Conservation (phyloP, 2,113 vertebrate genomes). For the Orcinus orca region DNA sequence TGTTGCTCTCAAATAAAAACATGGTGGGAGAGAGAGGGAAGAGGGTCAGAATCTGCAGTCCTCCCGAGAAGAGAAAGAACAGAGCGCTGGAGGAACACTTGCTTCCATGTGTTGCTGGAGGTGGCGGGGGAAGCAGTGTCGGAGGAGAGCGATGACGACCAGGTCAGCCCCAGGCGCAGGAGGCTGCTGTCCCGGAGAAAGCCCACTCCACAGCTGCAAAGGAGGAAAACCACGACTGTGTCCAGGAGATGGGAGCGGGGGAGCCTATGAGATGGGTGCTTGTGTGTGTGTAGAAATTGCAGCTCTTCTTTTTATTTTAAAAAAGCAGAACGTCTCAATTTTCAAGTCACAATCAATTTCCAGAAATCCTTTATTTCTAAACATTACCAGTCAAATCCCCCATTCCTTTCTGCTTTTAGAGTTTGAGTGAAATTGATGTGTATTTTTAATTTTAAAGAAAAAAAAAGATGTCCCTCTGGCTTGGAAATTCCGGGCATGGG, state of each 20-base stretch:
- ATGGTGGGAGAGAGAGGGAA: too few species aligned
- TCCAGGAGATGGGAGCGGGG: not conserved
- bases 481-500: not conserved
- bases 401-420: conserved; percentile 72
- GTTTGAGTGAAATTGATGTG: conserved; percentile 78
- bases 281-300: not conserved
- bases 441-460: conserved; percentile 68
- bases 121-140: fast-evolving
- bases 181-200: not conserved
- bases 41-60: too few species aligned
- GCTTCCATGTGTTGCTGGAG: fast-evolving
- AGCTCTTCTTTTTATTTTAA: conserved; percentile 2
- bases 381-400: conserved; percentile 37
- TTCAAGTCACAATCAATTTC: conserved; percentile 75
- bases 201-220: too few species aligned
- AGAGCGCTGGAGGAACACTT: fast-evolving
- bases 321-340: conserved; percentile 11
- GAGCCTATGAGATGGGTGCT: not conserved
- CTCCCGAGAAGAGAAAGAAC: not conserved
- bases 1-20: not conserved
- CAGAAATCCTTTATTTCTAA: conserved; percentile 62
- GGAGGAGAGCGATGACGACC: not conserved
- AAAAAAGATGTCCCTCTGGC: conserved; percentile 32
- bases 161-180: not conserved
- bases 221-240: fast-evolving